These are phyloP conservation scores for Danionella dracula DNA, from an alignment of 2,797 vertebrate genomes.

Conservation along the genomic window DNA sequence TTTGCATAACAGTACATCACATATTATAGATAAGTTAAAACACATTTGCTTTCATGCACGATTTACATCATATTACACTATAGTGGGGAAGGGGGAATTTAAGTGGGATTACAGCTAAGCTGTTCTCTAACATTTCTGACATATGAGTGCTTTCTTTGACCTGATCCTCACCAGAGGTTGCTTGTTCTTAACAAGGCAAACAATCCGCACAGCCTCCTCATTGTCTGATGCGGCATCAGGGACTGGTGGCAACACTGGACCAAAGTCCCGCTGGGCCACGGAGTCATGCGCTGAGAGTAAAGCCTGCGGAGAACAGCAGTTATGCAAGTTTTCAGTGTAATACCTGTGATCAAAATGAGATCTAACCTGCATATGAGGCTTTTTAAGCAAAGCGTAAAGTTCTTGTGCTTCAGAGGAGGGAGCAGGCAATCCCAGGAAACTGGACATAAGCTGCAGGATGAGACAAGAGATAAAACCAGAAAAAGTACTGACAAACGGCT, in stretches of 20 bases:
- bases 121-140: background rate
- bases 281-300: conserved; percentile 82
- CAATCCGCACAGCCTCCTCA: conserved; percentile 85
- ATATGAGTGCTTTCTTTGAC: background rate
- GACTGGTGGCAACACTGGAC: conserved; percentile 76
- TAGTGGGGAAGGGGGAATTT: background rate
- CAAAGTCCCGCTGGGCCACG: conserved; percentile 82
- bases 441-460: conserved; percentile 63
- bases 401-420: conserved; percentile 73
- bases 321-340: background rate
- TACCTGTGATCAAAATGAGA: background rate
- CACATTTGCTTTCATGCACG: background rate
- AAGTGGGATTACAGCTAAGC: conserved; percentile 7
- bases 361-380: conserved; percentile 81
- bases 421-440: conserved; percentile 55
- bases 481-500: background rate
- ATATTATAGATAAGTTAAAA: conserved; percentile 4
- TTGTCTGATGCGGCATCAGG: conserved; percentile 79
- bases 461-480: background rate
- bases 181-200: conserved; percentile 91
- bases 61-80: background rate
- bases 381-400: conserved; percentile 70
- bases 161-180: conserved; percentile 79
- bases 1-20: conserved; percentile 3
- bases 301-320: conserved; percentile 63